Evolutionary conservation across 2,797 vertebrate species (phyloP).

Genomic region (Falco columbarius): DNA sequence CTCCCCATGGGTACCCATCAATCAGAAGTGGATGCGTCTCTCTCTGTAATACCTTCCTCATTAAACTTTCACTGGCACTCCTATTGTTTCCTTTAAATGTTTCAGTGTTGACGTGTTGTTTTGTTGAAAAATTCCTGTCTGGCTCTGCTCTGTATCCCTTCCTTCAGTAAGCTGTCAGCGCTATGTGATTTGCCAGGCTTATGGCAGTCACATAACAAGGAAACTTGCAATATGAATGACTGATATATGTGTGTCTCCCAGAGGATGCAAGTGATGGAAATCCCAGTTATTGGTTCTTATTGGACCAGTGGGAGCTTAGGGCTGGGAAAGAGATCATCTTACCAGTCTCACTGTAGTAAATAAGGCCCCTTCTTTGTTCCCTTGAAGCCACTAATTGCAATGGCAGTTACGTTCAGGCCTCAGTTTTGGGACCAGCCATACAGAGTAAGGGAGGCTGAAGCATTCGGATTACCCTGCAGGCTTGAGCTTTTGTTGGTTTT

Average conservation of each 20-base stretch:
- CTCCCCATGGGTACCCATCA: background rate
- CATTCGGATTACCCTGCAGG: background rate
- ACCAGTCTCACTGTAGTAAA: slow-evolving; percentile 4
- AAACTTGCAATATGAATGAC: slow-evolving; percentile 23
- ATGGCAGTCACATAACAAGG: background rate
- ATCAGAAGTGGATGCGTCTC: background rate
- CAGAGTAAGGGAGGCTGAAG: background rate
- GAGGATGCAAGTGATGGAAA: slow-evolving; percentile 40
- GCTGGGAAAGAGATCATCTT: slow-evolving; percentile 50
- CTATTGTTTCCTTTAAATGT: background rate
- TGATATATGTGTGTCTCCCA: slow-evolving; percentile 12
- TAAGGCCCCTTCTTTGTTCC: slow-evolving; percentile 40
- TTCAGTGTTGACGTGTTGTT: slow-evolving; percentile 43
- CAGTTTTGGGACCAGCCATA: background rate
- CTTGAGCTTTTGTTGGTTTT: background rate
- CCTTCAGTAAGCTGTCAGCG: slow-evolving; percentile 37
- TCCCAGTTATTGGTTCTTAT: slow-evolving; percentile 60
- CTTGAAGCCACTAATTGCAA: slow-evolving; percentile 26
- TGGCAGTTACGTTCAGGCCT: background rate
- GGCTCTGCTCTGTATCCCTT: slow-evolving; percentile 18
- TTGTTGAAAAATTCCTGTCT: slow-evolving; percentile 45
- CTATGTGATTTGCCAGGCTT: slow-evolving; percentile 32
- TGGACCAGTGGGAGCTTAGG: slow-evolving; percentile 30
- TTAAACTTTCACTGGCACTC: background rate
- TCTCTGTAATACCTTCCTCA: background rate